Evolutionary conservation across 2,113 vertebrate genomes (phyloP).

Genomic region (Menidia beryllina): DNA sequence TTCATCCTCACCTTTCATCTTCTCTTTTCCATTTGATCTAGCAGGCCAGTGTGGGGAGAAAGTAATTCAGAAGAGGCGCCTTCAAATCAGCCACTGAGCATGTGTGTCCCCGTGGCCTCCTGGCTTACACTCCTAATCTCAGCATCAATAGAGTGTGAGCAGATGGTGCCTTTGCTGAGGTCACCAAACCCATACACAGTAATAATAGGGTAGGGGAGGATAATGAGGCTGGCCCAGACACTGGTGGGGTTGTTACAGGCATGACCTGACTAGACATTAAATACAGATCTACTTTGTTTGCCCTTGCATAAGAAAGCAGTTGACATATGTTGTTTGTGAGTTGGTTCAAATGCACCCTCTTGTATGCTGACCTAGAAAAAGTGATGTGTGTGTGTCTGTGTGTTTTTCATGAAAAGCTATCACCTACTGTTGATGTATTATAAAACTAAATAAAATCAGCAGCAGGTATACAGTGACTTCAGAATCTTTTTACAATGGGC

Average conservation of each 20-base stretch:
- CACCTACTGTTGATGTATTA: constrained; percentile 27
- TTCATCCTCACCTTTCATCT: constrained; percentile 30
- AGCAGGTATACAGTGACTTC: not conserved
- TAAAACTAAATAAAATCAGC: constrained; percentile 23
- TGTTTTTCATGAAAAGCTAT: constrained; percentile 15
- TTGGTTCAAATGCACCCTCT: constrained; percentile 33
- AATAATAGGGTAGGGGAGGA: constrained; percentile 59
- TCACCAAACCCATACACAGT: constrained; percentile 27
- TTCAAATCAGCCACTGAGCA: constrained; percentile 36
- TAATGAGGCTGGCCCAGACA: constrained; percentile 65
- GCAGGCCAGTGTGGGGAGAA: not conserved
- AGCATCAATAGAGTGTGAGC: constrained; percentile 56
- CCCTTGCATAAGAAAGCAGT: constrained; percentile 47
- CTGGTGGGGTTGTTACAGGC: constrained; percentile 29
- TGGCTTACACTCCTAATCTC: constrained; percentile 62
- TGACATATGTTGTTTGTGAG: constrained; percentile 72
- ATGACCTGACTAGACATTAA: constrained; percentile 39
- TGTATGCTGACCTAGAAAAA: constrained; percentile 69
- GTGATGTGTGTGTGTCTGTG: constrained; percentile 26
- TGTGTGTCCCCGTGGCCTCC: constrained; percentile 47
- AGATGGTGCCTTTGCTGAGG: constrained; percentile 68
- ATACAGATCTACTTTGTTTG: constrained; percentile 63
- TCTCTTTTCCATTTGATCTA: constrained; percentile 26
- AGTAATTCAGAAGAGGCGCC: constrained; percentile 6
- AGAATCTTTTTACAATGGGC: not conserved